Evolutionary conservation across 2,113 vertebrate species (phyloP), one percentile per base, ranked within the genome.

Genomic region (Nothobranchius kuhntae): DNA sequence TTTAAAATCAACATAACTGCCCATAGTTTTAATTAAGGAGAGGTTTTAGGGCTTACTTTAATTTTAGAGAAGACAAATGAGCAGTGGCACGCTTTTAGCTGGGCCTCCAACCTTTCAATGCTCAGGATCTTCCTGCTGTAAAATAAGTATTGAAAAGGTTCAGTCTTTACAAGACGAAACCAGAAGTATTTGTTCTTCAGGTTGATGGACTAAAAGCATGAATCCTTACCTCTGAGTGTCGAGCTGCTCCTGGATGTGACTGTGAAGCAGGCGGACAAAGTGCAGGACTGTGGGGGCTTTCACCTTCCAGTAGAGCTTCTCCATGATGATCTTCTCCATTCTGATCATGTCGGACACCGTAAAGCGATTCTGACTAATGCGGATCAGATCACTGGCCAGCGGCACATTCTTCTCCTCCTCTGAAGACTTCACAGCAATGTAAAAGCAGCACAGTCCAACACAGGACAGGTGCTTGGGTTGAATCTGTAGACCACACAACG

Each of bases 311-410:
- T 89, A 89, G 50, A 98, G 90, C 80, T 98, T 99, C 87, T 99
- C 95, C 87, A 98, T 66, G 54, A 99, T 61, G n/a, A 99, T 98
- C 92, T 94, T 97, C 86, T 99, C 97, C 98, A 99, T 99, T 78
- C 98, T 95, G 93, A 96, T 98, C 95, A 98, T 90, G 80, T 99
- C 98, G 2, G 95, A 96, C 81, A 96, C 93, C 0, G 95, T 99
- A 78, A 99, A 99, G 81, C 94, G 94, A 14, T 95, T 97, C 86
- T 98, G 98, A 82, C 95, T 98, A 85, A 99, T 97, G 69, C 96
- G 91, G 87, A 99, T 96, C 81, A 99, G 85, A 64, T 99, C 96
- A 10, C 85, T 95, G 69, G 95, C 95, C 64, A 95, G 64, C 17
- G 98, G 96, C 71, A 98, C 90, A 10, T 95, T 98, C 76, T 94